phyloP scores from a whole-genome alignment of 1,140 invertebrate genomes.

The Drusus annulatus region DNA sequence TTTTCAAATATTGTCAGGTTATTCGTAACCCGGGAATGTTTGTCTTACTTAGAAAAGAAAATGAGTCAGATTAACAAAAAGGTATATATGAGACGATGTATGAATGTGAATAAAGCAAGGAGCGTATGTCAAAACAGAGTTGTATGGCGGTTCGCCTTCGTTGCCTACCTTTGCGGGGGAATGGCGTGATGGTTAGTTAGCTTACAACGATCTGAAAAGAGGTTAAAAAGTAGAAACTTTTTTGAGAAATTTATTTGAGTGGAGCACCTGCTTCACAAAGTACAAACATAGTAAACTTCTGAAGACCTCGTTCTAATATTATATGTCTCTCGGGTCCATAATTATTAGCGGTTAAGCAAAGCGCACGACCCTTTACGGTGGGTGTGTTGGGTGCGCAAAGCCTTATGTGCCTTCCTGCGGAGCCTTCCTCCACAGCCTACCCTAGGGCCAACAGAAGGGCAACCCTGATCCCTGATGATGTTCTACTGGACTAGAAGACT shows the following conservation, averaged over 20 bases:
- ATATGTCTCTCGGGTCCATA: constrained; percentile 14
- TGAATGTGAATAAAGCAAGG: too few relatives aligned
- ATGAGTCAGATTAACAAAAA: too few relatives aligned
- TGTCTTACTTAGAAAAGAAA: too few relatives aligned
- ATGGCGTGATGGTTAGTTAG: too few relatives aligned
- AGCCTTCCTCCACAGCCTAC: background rate
- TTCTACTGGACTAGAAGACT: constrained; percentile 13
- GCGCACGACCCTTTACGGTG: background rate
- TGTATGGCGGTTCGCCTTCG: too few relatives aligned
- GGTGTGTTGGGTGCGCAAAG: background rate
- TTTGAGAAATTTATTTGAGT: background rate
- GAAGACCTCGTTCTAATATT: background rate
- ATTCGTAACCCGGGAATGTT: too few relatives aligned
- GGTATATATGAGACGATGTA: too few relatives aligned
- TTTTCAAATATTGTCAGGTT: too few relatives aligned
- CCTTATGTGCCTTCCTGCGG: background rate
- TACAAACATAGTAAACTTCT: background rate
- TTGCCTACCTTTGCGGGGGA: too few relatives aligned
- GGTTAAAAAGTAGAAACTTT: background rate
- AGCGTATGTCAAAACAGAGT: too few relatives aligned
- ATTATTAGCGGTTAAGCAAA: constrained; percentile 26
- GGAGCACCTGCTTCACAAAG: background rate
- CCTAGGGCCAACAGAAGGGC: constrained; percentile 32
- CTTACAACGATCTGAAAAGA: too few relatives aligned
- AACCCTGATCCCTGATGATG: constrained; percentile 12